Base-by-base conservation (phyloP, 2,113 vertebrate genomes). In the Jacana jacana region DNA sequence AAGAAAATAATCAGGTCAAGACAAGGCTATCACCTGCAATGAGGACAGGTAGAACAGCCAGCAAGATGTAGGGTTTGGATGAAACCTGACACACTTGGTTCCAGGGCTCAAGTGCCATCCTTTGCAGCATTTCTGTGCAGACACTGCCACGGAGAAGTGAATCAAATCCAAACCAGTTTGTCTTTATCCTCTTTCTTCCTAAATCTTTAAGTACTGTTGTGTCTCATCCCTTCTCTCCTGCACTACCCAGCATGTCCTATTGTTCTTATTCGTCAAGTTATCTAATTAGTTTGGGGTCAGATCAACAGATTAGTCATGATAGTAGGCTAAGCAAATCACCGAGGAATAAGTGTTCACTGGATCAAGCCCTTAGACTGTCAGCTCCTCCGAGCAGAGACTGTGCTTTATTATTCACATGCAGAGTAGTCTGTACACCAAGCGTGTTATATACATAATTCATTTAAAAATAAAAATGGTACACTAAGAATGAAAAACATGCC, bases 401-500 rank as follows among this genome's bases (percentile, higher is more conserved):
- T 79, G 31, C 58, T 93, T 93, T 94, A 92, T 94, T 96, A 92
- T 91, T 95, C 77, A 76, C 86, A 87, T 69, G 83, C 61, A 91
- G 73, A 93, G 73, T 46, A 93, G 54, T 89, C 77, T 85, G 86
- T 80, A 84, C 86, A 81, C 57, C 46, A 72, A 92, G 51, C 6
- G 9, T 81, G 69, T 87, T 89, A 86, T 73, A 96, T 89, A 82
- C 86, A 91, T 93, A 95, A 96, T 96, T 88, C 65, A 95, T 89
- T 93, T 94, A 4, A 92, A 96, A 95, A 95, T 87, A 94, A 96
- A 84, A 91, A 93, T 65, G n/a, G 77, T 87, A 82, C 42, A 60
- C 81, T 76, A 91, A 69, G 81, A 97, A 93, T 88, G 76, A 94
- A 93, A 93, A 97, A 88, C 77, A 65, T 33, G 57, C 77, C 88